Conservation (phyloP, 2,113 vertebrate genomes). For the Lampris incognitus region DNA sequence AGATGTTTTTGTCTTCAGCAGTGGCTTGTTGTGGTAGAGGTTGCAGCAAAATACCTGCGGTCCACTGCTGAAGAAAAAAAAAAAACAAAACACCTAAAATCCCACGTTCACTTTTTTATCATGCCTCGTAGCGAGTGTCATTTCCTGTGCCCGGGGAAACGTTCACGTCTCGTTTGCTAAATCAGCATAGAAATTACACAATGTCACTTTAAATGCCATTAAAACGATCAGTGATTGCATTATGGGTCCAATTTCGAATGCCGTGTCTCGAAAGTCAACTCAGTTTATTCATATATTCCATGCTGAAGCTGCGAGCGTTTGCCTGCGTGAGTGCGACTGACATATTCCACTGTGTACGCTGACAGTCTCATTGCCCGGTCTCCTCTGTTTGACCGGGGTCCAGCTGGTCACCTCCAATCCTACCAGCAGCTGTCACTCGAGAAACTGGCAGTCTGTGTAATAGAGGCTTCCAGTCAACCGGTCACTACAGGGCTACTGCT, state of each 20-base stretch:
- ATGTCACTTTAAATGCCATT: too few species aligned
- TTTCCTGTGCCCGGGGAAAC: too few species aligned
- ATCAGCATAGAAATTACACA: too few species aligned
- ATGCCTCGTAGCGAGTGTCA: too few species aligned
- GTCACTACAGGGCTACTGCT: slow-evolving; percentile 41
- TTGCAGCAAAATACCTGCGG: too few species aligned
- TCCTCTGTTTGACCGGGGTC: slow-evolving; percentile 50
- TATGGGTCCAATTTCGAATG: neutral
- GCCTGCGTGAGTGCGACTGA: slow-evolving; percentile 56
- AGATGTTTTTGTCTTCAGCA: too few species aligned
- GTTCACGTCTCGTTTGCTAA: too few species aligned
- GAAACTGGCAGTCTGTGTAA: slow-evolving; percentile 35
- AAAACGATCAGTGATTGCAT: too few species aligned
- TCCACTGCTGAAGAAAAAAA: too few species aligned
- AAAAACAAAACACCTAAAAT: too few species aligned
- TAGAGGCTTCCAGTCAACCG: slow-evolving; percentile 22
- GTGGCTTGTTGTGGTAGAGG: too few species aligned
- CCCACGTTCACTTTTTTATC: too few species aligned
- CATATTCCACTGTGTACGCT: slow-evolving; percentile 41
- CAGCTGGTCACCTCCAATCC: slow-evolving; percentile 50
- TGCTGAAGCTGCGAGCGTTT: slow-evolving; percentile 52
- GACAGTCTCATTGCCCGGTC: slow-evolving; percentile 66
- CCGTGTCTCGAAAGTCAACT: slow-evolving; percentile 46
- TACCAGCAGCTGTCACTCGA: slow-evolving; percentile 75
- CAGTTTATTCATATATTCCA: slow-evolving; percentile 62